A percentile compares a stretch with the other conserved stretches of the same genome.
These are phyloP conservation scores for Epinephelus lanceolatus DNA, from an alignment of 2,113 vertebrate genomes.

Conservation along the genomic window DNA sequence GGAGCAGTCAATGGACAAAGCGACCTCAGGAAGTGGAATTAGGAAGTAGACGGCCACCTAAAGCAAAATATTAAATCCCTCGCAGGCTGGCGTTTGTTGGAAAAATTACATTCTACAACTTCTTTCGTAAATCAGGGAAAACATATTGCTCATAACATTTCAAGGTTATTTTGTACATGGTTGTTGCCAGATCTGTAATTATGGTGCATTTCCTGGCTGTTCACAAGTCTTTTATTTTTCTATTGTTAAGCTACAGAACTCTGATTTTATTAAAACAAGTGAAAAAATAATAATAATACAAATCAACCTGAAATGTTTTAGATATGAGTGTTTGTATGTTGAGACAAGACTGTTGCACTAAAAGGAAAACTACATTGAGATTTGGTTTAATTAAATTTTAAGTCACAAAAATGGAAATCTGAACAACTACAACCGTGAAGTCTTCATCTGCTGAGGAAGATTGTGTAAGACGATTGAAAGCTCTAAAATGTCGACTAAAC, in stretches of 20 bases:
- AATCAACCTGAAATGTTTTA: background rate
- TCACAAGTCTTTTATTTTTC: background rate
- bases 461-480: background rate
- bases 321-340: background rate
- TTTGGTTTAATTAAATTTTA: background rate
- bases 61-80: conserved; percentile 3
- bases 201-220: background rate
- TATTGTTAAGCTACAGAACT: background rate
- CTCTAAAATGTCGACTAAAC: background rate
- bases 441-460: background rate
- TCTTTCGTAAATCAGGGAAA: conserved; percentile 1
- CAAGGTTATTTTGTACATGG: conserved; percentile 26
- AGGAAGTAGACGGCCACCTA: conserved; percentile 28
- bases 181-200: background rate
- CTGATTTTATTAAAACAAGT: background rate
- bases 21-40: conserved; percentile 68
- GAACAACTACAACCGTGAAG: too few species aligned
- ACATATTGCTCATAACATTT: background rate
- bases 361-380: background rate
- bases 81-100: background rate
- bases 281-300: background rate
- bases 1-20: conserved; percentile 55
- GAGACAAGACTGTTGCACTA: background rate
- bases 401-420: background rate
- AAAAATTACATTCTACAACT: background rate